Base-by-base conservation (phyloP, 2,888 invertebrate genomes). In the Macrosiphum euphorbiae region DNA sequence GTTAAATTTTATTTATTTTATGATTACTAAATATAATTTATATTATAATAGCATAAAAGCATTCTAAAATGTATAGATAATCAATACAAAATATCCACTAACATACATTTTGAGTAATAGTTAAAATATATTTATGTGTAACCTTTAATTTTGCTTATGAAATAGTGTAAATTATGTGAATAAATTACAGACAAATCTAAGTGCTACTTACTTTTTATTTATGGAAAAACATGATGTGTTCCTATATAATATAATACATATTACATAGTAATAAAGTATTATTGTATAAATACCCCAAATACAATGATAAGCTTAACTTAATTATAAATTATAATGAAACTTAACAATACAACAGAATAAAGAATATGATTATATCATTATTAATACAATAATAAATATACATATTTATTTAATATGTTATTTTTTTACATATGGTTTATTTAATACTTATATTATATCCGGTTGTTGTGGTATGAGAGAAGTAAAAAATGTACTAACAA, bases 391-490 rank as follows among this genome's bases (percentile, higher is more conserved):
- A 92, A 11, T 78, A 50, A 47, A 90, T 20, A 26, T 47, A 88
- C 35, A 50, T 61, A 87, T 58, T 55, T 24, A 67, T 78, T 88
- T 67, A 50, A 58, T 84, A 41, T 58, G 26, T 47, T 55, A 58
- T 61, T 78, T n/a, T 50, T 41, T 90, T 89, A 95, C 52, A 88
- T 35, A 92, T 86, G 7, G 1, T 55, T n/a, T 88, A 41, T 41
- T 44, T 55, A 58, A 24, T 55, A 44, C 78, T 95, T 96, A 96
- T 95, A 96, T 96, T 94, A 96, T 96, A 95, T 97, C 96, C 94
- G 98, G 98, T 95, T 98, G 97, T 95, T 99, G 98, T 0, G 99
- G 99, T 96, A 99, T 97, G 94, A 99, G 96, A 0, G 99, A 99
- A 24, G 99, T 97, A 96, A 99, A 98, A 96, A 99, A 99, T 4